phyloP scores from a whole-genome alignment of 1,140 invertebrate species.

The Argopecten irradians region DNA sequence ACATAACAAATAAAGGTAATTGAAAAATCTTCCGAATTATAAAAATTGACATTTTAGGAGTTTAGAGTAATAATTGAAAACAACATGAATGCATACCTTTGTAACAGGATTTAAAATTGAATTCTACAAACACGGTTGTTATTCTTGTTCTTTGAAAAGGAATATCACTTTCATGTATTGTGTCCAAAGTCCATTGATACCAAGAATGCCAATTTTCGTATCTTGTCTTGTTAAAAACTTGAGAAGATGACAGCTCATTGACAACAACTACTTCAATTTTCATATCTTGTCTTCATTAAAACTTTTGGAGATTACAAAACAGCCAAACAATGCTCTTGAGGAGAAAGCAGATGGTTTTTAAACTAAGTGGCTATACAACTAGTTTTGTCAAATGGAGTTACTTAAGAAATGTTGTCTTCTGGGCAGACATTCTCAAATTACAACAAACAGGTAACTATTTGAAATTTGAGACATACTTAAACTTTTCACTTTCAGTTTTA shows the following conservation, averaged over 20 bases:
- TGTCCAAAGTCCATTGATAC: not conserved
- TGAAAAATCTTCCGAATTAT: not conserved
- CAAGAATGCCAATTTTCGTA: not conserved
- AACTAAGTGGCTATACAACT: not conserved
- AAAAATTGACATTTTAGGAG: not conserved
- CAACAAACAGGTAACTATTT: not conserved
- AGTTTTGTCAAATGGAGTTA: not conserved
- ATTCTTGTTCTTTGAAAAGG: not conserved
- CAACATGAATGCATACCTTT: not conserved
- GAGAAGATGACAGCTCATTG: not conserved
- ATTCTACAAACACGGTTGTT: not conserved
- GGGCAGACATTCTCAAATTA: not conserved
- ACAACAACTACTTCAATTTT: not conserved
- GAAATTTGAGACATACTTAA: not conserved
- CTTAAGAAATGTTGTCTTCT: not conserved
- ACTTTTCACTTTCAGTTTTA: not conserved
- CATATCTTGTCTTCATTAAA: not conserved
- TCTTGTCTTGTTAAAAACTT: not conserved
- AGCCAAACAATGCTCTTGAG: not conserved
- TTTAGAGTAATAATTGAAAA: not conserved
- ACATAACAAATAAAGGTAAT: not conserved
- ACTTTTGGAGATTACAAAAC: not conserved
- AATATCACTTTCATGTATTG: not conserved
- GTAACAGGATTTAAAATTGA: not conserved
- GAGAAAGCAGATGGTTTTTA: not conserved